Conservation (phyloP, 2,888 invertebrate species). For the Girardia tigrina region DNA sequence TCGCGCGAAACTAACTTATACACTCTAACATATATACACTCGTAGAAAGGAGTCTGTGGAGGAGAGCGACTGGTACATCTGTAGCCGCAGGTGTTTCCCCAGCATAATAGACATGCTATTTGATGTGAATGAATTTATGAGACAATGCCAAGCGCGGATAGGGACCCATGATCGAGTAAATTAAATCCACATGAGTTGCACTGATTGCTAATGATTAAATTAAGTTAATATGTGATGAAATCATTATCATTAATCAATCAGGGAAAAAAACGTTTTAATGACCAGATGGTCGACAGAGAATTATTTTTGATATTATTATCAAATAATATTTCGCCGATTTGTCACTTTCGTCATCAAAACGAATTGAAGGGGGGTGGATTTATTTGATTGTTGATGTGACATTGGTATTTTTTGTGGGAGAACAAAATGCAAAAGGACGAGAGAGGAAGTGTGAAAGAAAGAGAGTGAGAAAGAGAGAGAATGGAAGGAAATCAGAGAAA, state of each 20-base stretch:
- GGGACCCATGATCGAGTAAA: constrained; percentile 19
- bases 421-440: neutral
- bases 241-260: constrained; percentile 18
- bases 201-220: constrained; percentile 14
- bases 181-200: constrained; percentile 20
- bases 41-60: neutral
- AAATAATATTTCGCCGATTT: neutral
- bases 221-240: constrained; percentile 11
- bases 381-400: neutral
- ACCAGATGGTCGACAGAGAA: neutral
- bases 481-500: too few species aligned
- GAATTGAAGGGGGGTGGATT: neutral
- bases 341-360: constrained; percentile 9
- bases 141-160: constrained; percentile 14
- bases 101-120: constrained; percentile 16
- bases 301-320: neutral
- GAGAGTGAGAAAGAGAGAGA: too few species aligned
- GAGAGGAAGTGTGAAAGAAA: too few species aligned
- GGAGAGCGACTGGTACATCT: neutral
- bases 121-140: neutral
- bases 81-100: constrained; percentile 23
- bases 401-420: neutral
- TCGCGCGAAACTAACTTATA: too few species aligned
- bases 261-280: neutral
- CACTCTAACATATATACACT: neutral